A percentile compares a stretch with the other conserved stretches of the same genome.
These are phyloP conservation scores for Salminus brasiliensis DNA, from an alignment of 2,113 vertebrate species.

Conservation along the genomic window DNA sequence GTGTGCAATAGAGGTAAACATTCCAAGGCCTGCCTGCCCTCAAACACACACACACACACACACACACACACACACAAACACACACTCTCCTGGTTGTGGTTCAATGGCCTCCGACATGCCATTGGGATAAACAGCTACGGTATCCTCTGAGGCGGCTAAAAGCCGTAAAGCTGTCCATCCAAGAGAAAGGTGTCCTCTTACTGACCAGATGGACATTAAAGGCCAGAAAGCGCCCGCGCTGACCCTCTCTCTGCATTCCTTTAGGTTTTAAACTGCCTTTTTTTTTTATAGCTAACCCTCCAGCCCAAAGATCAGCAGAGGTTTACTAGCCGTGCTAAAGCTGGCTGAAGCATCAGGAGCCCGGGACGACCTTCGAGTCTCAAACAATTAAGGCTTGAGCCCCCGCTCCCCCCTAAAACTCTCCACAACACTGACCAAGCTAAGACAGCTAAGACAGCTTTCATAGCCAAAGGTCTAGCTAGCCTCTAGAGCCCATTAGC, in stretches of 20 bases:
- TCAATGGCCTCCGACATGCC: slow-evolving; percentile 69
- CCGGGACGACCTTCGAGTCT: slow-evolving; percentile 50
- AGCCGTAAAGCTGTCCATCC: slow-evolving; percentile 66
- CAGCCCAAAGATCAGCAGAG: slow-evolving; percentile 63
- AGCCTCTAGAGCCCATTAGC: slow-evolving; percentile 34
- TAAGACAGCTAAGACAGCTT: slow-evolving; percentile 11
- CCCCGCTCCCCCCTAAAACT: slow-evolving; percentile 33
- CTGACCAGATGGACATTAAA: slow-evolving; percentile 41
- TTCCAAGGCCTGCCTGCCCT: slow-evolving; percentile 23
- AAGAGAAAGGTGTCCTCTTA: slow-evolving; percentile 67
- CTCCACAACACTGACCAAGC: slow-evolving; percentile 4
- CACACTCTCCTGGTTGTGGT: slow-evolving; percentile 69
- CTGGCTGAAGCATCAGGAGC: slow-evolving; percentile 61
- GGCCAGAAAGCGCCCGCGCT: slow-evolving; percentile 9
- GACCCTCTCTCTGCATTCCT: slow-evolving; percentile 62
- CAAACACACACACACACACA: slow-evolving; percentile 9
- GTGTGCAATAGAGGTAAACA: slow-evolving; percentile 62
- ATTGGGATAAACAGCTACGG: slow-evolving; percentile 61
- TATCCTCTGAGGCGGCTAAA: slow-evolving; percentile 67
- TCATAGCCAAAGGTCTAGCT: slow-evolving; percentile 23
- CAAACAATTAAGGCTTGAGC: slow-evolving; percentile 57
- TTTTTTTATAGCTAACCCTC: slow-evolving; percentile 67
- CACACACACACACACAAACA: slow-evolving; percentile 16
- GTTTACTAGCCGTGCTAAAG: slow-evolving; percentile 70
- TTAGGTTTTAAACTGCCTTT: slow-evolving; percentile 63